A percentile compares a stretch with the other conserved stretches of the same genome.
Conservation (phyloP, 2,113 vertebrate species). For the Elephantulus edwardii region DNA sequence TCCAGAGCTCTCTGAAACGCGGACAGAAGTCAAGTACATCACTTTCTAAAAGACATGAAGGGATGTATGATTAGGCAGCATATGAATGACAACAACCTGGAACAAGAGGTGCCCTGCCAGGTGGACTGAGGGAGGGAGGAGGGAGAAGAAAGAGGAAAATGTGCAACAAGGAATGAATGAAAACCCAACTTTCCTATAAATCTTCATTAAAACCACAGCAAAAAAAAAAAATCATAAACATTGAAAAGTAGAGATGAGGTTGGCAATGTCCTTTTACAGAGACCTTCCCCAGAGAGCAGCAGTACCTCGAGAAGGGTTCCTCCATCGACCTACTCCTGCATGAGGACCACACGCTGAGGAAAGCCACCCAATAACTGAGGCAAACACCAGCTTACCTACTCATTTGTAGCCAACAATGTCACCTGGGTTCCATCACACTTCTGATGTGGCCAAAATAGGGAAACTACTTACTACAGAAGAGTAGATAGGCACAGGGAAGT, state of each 20-base stretch:
- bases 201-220: too few species aligned
- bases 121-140: too few species aligned
- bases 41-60: not conserved
- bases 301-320: not conserved
- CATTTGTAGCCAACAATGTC: not conserved
- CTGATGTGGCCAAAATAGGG: not conserved
- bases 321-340: not conserved
- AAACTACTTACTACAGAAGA: not conserved
- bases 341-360: not conserved
- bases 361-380: not conserved
- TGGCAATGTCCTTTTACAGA: not conserved
- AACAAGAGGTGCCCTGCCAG: too few species aligned
- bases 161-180: too few species aligned
- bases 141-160: too few species aligned
- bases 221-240: too few species aligned
- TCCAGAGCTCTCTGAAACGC: not conserved
- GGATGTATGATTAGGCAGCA: too few species aligned
- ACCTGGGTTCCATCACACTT: not conserved
- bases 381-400: not conserved
- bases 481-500: not conserved
- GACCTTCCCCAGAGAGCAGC: not conserved
- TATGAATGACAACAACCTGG: too few species aligned
- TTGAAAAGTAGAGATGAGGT: too few species aligned
- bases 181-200: too few species aligned
- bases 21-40: conserved; percentile 24